Base-by-base conservation (phyloP, 2,888 invertebrate genomes). In the Trichopoda pennipes region DNA sequence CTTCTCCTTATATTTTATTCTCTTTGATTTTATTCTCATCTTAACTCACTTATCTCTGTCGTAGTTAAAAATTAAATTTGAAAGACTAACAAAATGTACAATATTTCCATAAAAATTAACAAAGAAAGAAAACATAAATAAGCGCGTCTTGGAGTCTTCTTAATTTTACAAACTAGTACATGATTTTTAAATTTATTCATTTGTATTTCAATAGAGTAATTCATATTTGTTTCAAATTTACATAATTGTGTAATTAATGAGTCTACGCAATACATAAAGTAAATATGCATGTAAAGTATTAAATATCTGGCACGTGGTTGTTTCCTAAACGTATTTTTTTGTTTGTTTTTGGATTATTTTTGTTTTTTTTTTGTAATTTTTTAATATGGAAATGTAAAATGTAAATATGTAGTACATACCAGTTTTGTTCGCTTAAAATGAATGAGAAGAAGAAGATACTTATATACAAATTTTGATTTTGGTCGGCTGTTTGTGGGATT, bases 291-390 rank as follows among this genome's bases (percentile, higher is more conserved):
- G 14, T 23, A 47, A 32, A n/a, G 42, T 44, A 69, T 55, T 58
- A 60, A 75, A 38, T 23, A n/a, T 75, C 23, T 58, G 72, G 72
- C 80, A 66, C 76, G 80, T 76, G 80, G 76, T 76, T 47, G 70
- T 70, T 70, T 66, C 72, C 60, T 53, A 64, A 80, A 70, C n/a
- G 16, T 44, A 56, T 47, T 42, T 73, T 10, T 58, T 38, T 7
- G 23, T 28, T 64, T 35, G 16, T 51, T 0, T 19, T 69, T 44
- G 2, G 4, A 14, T 14, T 38, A 12, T 10, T 32, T 49, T 19
- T 35, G 4, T 16, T n/a, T 51, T 23, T 72, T 60, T 38, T 12
- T 56, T n/a, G n/a, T 47, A 3, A 19, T 58, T 19, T 10, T 8
- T 17, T 16, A 47, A 35, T 74, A 55, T 44, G 42, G 23, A 74